Conservation (phyloP, 2,113 vertebrate species). For the Girardinichthys multiradiatus region DNA sequence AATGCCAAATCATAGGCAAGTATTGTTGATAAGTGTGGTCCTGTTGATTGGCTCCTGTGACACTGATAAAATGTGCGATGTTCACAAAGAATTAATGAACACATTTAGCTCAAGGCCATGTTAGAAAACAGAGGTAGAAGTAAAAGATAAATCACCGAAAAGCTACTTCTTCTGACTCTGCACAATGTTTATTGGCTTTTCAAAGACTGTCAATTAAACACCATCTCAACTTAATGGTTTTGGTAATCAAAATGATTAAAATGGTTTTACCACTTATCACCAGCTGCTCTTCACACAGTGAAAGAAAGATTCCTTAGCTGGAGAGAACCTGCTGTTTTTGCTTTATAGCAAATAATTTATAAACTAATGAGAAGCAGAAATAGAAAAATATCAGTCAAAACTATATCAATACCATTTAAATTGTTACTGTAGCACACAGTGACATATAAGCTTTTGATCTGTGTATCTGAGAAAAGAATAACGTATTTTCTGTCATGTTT, state of each 20-base stretch:
- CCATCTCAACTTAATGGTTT: constrained; percentile 4
- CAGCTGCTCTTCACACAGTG: background rate
- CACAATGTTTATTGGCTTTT: constrained; percentile 31
- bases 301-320: constrained; percentile 3
- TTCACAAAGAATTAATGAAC: constrained; percentile 58
- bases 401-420: too few species aligned
- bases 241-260: too few species aligned
- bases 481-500: too few species aligned
- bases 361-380: too few species aligned
- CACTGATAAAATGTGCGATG: constrained; percentile 50
- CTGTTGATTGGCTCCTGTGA: constrained; percentile 42
- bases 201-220: constrained; percentile 23
- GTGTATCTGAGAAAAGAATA: too few species aligned
- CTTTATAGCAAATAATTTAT: too few species aligned
- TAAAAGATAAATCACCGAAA: constrained; percentile 1
- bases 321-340: too few species aligned
- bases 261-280: constrained; percentile 32
- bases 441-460: too few species aligned
- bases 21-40: constrained; percentile 32
- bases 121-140: background rate
- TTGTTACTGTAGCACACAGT: too few species aligned
- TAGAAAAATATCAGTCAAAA: too few species aligned
- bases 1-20: constrained; percentile 34
- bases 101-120: constrained; percentile 32
- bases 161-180: constrained; percentile 16